Percentiles rank a stretch among this genome's conserved stretches.
These are phyloP conservation scores for Propsilocerus akamusi DNA, from an alignment of 1,140 invertebrate species.

Conservation along the genomic window DNA sequence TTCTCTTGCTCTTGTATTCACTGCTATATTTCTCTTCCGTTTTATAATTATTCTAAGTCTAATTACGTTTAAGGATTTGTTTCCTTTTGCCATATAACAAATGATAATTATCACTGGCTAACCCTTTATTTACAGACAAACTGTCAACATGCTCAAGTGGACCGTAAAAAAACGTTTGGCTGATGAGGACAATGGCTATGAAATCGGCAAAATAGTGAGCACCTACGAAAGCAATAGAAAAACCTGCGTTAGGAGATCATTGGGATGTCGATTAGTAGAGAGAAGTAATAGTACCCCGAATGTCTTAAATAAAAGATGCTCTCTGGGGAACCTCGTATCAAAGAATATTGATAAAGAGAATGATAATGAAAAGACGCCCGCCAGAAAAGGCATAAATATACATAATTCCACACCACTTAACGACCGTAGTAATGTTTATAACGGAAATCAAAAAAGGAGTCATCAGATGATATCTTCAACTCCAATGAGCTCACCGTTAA, in stretches of 20 bases:
- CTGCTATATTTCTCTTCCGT: too few species aligned
- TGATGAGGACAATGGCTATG: not conserved
- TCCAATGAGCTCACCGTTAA: too few species aligned
- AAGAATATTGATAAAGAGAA: not conserved
- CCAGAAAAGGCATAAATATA: not conserved
- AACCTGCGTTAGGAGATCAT: not conserved
- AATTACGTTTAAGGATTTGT: too few species aligned
- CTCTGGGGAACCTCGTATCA: too few species aligned
- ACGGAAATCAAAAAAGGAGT: not conserved
- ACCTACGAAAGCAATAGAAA: not conserved
- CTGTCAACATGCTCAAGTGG: constrained; percentile 1
- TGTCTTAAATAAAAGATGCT: too few species aligned
- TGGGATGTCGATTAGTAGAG: not conserved
- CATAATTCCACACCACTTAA: not conserved
- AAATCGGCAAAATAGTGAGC: not conserved
- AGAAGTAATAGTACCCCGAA: not conserved
- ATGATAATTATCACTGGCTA: too few species aligned
- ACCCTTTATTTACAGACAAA: too few species aligned
- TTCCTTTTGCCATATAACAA: too few species aligned
- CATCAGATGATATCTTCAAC: not conserved
- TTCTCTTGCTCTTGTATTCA: too few species aligned
- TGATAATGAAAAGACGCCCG: not conserved
- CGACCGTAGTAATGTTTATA: not conserved
- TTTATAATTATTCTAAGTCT: too few species aligned
- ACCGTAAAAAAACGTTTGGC: not conserved